Evolutionary conservation across 1,140 invertebrate genomes (phyloP), one percentile per base, ranked within the genome.

Genomic region (Callitettix versicolor): DNA sequence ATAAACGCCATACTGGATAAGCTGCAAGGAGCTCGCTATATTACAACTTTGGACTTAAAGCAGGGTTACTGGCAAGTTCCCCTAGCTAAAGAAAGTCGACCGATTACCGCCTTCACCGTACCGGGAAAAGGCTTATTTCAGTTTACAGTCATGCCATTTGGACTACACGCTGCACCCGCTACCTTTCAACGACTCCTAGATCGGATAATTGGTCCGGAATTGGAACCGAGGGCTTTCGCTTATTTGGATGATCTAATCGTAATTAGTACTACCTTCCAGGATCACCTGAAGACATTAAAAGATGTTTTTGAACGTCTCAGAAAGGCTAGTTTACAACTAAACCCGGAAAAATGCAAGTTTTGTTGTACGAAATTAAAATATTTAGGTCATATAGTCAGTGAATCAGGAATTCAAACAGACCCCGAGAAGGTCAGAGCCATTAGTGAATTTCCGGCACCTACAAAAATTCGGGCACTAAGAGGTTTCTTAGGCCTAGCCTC

Each of bases 131-230:
- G 65, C 2, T 56, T 63, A n/a, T 71, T 53, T 48, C 54, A 69
- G 38, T 71, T 65, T 52, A 43, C 50, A 9, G 52, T 59, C 1
- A 63, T 70, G 59, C 67, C 70, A 2, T 69, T 69, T 53, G 69
- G 71, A 0, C 55, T 73, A 1, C 56, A 56, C 22, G 68, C 67
- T 57, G 59, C 60, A 2, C 61, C 69, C 34, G 57, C 62, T 0
- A 62, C 63, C 7, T 61, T 58, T 24, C 63, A 70, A 55, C 15
- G 63, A 48, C 12, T 63, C 3, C 64, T 68, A 58, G 61, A 71
- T 48, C 1, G 20, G 11, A n/a, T 41, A 46, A 58, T 56, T 41
- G 36, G 12, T 33, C 60, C 9, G 24, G 65, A 34, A 14, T 14
- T 21, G 42, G 40, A 60, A 65, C 17, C 55, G 61, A 49, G 60